Percentiles rank a stretch among this genome's conserved stretches.
These are phyloP conservation scores for Drosophila greeni DNA, from an alignment of 2,888 invertebrate genomes.

Conservation along the genomic window DNA sequence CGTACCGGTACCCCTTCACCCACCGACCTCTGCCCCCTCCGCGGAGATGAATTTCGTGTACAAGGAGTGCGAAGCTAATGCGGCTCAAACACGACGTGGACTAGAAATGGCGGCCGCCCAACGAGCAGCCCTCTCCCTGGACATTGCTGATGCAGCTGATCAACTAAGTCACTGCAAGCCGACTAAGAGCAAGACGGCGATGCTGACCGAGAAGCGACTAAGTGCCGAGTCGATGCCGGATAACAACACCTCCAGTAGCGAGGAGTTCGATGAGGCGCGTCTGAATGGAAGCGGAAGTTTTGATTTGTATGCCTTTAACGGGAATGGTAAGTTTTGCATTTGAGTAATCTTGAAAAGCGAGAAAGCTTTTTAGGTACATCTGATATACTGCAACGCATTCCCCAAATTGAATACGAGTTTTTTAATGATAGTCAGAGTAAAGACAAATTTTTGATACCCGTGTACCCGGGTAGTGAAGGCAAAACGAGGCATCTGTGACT, in stretches of 20 bases:
- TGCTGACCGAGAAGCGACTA: conserved; percentile 61
- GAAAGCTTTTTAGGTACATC: too few species aligned
- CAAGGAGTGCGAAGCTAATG: conserved; percentile 80
- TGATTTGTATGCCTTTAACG: conserved; percentile 61
- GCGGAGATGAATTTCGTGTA: conserved; percentile 77
- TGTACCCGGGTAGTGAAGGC: too few species aligned
- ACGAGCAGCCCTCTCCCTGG: conserved; percentile 74
- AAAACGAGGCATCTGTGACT: too few species aligned
- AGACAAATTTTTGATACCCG: too few species aligned
- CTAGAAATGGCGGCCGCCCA: conserved; percentile 84
- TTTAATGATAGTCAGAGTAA: too few species aligned
- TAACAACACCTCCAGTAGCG: conserved; percentile 68
- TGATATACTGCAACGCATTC: too few species aligned
- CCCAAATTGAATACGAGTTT: too few species aligned
- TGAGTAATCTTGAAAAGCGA: too few species aligned
- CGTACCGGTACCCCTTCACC: conserved; percentile 24
- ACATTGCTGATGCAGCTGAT: conserved; percentile 61
- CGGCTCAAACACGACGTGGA: conserved; percentile 85
- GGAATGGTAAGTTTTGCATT: conserved; percentile 45
- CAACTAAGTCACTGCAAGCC: conserved; percentile 51
- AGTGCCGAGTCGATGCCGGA: conserved; percentile 69
- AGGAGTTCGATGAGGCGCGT: conserved; percentile 66
- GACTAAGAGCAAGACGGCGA: conserved; percentile 63
- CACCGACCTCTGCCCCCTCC: conserved; percentile 22
- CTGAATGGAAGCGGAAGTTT: conserved; percentile 62